Evolutionary conservation across 1,140 invertebrate species (phyloP).

Genomic region (Campoletis sonorensis): DNA sequence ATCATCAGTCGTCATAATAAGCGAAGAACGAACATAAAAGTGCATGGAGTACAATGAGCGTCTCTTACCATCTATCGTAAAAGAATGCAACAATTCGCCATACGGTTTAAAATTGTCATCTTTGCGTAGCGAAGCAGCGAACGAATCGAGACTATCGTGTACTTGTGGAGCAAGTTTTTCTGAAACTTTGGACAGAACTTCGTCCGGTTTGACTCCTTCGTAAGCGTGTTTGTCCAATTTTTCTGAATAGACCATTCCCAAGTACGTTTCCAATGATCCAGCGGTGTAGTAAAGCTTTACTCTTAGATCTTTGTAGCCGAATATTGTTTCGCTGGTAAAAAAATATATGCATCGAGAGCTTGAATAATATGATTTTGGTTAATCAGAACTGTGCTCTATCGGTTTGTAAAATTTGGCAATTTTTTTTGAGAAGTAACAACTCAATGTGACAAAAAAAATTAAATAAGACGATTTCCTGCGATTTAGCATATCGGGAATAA

Average conservation of each 20-base stretch:
- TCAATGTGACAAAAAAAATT: too few relatives aligned
- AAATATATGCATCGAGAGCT: neutral
- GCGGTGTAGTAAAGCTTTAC: constrained; percentile 91
- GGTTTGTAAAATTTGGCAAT: too few relatives aligned
- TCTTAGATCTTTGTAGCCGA: constrained; percentile 91
- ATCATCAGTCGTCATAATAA: too few relatives aligned
- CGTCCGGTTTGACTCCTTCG: constrained; percentile 85
- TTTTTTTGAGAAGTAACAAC: too few relatives aligned
- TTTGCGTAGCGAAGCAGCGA: constrained; percentile 81
- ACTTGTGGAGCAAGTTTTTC: constrained; percentile 80
- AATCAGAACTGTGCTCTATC: too few relatives aligned
- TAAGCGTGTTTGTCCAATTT: constrained; percentile 78
- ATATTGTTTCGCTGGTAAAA: constrained; percentile 88
- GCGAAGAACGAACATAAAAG: constrained; percentile 16
- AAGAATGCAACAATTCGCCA: constrained; percentile 83
- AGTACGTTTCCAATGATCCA: constrained; percentile 85
- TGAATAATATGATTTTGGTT: too few relatives aligned
- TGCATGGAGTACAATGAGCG: neutral
- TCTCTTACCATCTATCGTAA: constrained; percentile 71
- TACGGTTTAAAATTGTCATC: constrained; percentile 85
- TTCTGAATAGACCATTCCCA: constrained; percentile 81
- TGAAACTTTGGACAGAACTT: constrained; percentile 84
- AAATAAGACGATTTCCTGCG: too few relatives aligned
- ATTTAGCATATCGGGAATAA: too few relatives aligned
- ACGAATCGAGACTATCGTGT: constrained; percentile 83